phyloP scores from a whole-genome alignment of 2,113 vertebrate genomes.

The Numida meleagris region DNA sequence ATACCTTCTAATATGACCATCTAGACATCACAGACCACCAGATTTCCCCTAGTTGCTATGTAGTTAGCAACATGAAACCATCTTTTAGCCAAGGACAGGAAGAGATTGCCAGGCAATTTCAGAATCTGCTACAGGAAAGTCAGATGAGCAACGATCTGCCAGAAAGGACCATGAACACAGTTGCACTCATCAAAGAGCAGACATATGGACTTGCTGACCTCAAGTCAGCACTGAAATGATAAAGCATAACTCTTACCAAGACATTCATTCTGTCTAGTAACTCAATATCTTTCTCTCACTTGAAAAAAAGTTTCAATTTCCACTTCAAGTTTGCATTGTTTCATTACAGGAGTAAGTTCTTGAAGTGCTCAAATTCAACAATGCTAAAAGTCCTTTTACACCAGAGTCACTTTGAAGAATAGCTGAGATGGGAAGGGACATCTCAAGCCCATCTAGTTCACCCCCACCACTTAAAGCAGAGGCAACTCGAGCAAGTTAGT shows the following conservation, averaged over 20 bases:
- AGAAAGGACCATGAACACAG: background rate
- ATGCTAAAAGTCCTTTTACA: background rate
- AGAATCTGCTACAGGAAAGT: background rate
- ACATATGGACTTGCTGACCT: background rate
- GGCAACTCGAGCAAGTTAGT: background rate
- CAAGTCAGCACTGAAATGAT: background rate
- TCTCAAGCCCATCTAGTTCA: background rate
- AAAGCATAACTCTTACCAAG: background rate
- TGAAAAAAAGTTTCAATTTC: background rate
- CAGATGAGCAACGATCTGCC: background rate
- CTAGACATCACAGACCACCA: background rate
- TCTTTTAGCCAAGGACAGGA: background rate
- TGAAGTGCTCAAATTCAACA: background rate
- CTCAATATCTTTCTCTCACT: background rate
- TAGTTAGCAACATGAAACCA: background rate
- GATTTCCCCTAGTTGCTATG: background rate
- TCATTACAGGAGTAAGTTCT: background rate
- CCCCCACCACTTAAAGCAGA: accelerated
- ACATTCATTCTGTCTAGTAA: background rate
- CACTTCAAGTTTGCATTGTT: background rate
- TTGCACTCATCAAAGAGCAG: background rate
- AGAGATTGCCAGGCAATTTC: background rate
- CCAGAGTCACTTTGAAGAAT: background rate
- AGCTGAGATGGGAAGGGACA: background rate
- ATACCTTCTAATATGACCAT: background rate